Percentiles rank a stretch among this genome's conserved stretches.
Evolutionary conservation across 2,113 vertebrate genomes (phyloP).

Genomic region (Thermophis baileyi): DNA sequence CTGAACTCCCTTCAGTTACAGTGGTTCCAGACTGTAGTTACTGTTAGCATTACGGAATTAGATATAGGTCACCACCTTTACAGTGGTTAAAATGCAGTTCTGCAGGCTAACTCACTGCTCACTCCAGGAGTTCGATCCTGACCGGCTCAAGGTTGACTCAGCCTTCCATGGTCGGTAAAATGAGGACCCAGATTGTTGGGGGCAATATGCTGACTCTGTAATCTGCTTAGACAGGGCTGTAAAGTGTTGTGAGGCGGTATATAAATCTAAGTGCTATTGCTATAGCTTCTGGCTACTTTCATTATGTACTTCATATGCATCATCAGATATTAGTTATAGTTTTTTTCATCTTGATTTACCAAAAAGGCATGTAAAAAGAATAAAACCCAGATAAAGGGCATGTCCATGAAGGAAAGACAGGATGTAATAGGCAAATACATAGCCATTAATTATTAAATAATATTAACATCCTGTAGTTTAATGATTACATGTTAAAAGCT

Average conservation of each 20-base stretch:
- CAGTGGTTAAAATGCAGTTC: too few relatives aligned
- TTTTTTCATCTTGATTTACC: neutral
- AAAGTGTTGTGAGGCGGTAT: too few relatives aligned
- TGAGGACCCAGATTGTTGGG: too few relatives aligned
- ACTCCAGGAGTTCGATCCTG: too few relatives aligned
- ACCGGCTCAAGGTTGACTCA: too few relatives aligned
- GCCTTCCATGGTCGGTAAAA: too few relatives aligned
- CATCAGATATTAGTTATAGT: neutral
- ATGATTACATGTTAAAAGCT: neutral
- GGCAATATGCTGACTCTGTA: too few relatives aligned
- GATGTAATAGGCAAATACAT: neutral
- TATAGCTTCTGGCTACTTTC: slow-evolving; percentile 4
- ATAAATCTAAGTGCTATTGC: too few relatives aligned
- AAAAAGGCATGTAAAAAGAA: neutral
- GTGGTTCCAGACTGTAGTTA: rapidly evolving
- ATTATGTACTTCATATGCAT: neutral
- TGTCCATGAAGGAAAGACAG: neutral
- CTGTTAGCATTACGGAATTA: neutral
- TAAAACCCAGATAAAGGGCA: neutral
- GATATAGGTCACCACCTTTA: neutral
- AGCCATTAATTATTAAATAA: neutral
- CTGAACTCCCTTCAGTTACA: neutral
- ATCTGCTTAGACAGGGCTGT: too few relatives aligned
- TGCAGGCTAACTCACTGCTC: too few relatives aligned
- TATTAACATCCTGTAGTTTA: neutral